phyloP scores from a whole-genome alignment of 2,888 invertebrate genomes.

The Eurois occulta region DNA sequence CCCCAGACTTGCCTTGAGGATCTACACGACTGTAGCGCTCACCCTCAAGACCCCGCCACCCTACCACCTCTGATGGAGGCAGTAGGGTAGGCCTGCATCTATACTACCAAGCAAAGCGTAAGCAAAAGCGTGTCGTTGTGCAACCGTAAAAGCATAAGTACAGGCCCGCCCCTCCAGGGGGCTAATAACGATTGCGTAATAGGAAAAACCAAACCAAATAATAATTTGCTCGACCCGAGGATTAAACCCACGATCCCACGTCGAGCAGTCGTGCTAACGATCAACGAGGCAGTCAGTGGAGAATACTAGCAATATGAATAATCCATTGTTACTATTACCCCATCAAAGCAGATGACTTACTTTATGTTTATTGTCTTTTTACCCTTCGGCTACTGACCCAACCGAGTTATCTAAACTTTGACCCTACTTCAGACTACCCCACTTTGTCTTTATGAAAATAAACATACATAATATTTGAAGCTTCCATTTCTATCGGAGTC shows the following conservation, averaged over 20 bases:
- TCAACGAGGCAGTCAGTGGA: not conserved
- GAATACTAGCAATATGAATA: conserved; percentile 3
- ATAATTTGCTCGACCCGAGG: not conserved
- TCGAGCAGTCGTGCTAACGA: not conserved
- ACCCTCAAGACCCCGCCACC: too few relatives aligned
- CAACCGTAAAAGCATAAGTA: too few relatives aligned
- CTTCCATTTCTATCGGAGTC: not conserved
- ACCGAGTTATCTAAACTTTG: conserved; percentile 37
- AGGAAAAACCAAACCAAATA: not conserved
- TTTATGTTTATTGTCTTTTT: conserved; percentile 28
- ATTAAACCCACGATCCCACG: not conserved
- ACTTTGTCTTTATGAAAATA: conserved; percentile 38
- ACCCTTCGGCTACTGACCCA: conserved; percentile 22
- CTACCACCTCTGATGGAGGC: too few relatives aligned
- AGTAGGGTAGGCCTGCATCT: too few relatives aligned
- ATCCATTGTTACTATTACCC: conserved; percentile 8
- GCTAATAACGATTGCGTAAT: not conserved
- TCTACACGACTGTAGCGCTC: too few relatives aligned
- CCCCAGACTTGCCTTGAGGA: too few relatives aligned
- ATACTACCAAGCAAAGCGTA: too few relatives aligned
- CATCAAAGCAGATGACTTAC: conserved; percentile 4
- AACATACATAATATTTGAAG: conserved; percentile 6
- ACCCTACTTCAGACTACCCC: not conserved
- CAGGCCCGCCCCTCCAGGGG: too few relatives aligned
- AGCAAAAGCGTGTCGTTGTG: too few relatives aligned